Percentiles rank a stretch among this genome's conserved stretches.
phyloP scores from a whole-genome alignment of 2,888 invertebrate genomes.

The Synanthedon andrenaeformis region DNA sequence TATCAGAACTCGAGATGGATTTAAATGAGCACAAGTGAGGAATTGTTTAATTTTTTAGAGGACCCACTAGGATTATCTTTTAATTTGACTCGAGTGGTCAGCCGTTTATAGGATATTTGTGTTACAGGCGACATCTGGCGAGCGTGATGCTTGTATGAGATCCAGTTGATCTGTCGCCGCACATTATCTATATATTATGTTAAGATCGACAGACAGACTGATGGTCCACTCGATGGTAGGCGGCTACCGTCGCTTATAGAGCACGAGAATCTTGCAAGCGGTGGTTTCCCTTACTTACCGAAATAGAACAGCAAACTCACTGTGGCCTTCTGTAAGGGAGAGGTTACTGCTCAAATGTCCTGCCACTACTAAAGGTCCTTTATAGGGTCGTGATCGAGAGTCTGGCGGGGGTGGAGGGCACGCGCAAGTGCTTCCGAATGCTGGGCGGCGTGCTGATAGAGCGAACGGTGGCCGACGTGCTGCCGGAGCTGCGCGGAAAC shows the following conservation, averaged over 20 bases:
- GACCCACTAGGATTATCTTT: background rate
- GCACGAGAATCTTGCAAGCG: background rate
- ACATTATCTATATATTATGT: too few species aligned
- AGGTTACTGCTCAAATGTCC: background rate
- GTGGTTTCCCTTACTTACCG: too few species aligned
- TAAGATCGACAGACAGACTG: background rate
- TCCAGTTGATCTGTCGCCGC: too few species aligned
- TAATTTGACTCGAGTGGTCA: background rate
- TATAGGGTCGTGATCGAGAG: conserved; percentile 94
- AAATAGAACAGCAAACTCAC: too few species aligned
- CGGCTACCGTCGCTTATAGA: background rate
- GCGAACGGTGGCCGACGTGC: conserved; percentile 89
- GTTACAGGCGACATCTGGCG: too few species aligned
- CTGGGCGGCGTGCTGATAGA: conserved; percentile 95
- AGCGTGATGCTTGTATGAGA: background rate
- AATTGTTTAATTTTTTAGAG: background rate
- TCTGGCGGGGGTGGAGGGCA: conserved; percentile 83
- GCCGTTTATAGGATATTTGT: too few species aligned
- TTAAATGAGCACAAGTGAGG: conserved; percentile 95
- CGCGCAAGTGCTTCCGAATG: conserved; percentile 91
- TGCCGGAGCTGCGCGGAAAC: conserved; percentile 86
- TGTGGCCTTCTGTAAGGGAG: too few species aligned
- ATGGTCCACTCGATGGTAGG: background rate
- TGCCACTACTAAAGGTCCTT: background rate
- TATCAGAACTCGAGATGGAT: conserved; percentile 94